Conservation (phyloP, 1,140 invertebrate species). For the Dolichoris vasculosae region DNA sequence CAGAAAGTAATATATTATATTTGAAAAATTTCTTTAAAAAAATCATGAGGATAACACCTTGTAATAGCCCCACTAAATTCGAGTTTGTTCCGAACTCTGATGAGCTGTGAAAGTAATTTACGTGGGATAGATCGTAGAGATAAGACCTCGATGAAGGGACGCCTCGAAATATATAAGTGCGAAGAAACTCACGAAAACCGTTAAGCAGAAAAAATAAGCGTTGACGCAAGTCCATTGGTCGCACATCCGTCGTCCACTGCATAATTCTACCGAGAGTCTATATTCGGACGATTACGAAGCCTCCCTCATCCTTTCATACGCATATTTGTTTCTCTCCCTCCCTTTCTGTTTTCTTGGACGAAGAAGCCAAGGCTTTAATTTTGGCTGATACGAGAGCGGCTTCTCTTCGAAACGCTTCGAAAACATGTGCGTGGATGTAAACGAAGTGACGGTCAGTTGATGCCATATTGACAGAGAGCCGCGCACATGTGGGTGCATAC, state of each 20-base stretch:
- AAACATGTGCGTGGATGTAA: background rate
- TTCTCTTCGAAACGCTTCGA: background rate
- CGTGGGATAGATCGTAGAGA: conserved; percentile 9
- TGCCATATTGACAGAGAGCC: conserved; percentile 2
- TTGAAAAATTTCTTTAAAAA: background rate
- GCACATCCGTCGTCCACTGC: background rate
- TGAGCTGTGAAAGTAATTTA: conserved; percentile 6
- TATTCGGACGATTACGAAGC: conserved; percentile 21
- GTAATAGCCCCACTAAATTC: background rate
- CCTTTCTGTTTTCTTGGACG: background rate
- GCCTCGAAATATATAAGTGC: background rate
- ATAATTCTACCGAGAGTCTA: background rate
- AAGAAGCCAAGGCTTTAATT: background rate
- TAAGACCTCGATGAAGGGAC: background rate
- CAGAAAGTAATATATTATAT: background rate
- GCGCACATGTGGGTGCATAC: conserved; percentile 21
- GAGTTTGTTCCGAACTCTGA: background rate
- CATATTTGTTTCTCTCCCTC: background rate
- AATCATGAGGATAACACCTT: background rate
- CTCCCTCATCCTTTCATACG: no score
- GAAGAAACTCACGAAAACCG: background rate
- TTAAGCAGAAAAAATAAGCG: background rate
- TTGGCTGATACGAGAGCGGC: background rate
- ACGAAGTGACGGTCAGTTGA: background rate
- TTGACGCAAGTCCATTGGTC: background rate